phyloP scores from a whole-genome alignment of 2,888 invertebrate species.

The Trissolcus japonicus region DNA sequence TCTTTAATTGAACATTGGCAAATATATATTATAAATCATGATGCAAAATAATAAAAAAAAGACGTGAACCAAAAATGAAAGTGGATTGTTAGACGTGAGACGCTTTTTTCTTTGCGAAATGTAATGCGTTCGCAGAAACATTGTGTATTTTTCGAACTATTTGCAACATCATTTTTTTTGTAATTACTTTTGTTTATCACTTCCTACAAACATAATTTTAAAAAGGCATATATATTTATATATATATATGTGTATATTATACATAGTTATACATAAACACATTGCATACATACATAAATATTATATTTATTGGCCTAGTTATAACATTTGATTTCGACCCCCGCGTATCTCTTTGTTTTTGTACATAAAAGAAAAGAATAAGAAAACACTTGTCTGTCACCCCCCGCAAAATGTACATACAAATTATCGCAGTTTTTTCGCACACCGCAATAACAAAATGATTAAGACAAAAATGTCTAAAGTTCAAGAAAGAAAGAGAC shows the following conservation, averaged over 20 bases:
- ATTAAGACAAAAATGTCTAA: slow-evolving; percentile 7
- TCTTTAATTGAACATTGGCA: slow-evolving; percentile 27
- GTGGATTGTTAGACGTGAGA: slow-evolving; percentile 27
- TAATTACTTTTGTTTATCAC: slow-evolving; percentile 47
- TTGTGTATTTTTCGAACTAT: slow-evolving; percentile 43
- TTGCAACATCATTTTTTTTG: slow-evolving; percentile 38
- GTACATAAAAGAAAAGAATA: slow-evolving; percentile 19
- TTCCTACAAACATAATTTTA: slow-evolving; percentile 47
- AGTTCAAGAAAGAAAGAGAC: slow-evolving; percentile 7
- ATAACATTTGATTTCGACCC: slow-evolving; percentile 35
- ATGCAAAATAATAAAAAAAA: too few species aligned
- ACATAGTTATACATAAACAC: slow-evolving; percentile 13
- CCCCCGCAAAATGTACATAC: slow-evolving; percentile 35
- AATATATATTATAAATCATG: neutral
- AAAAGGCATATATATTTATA: slow-evolving; percentile 22
- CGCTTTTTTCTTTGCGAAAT: slow-evolving; percentile 42
- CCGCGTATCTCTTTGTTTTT: slow-evolving; percentile 39
- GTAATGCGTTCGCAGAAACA: slow-evolving; percentile 27
- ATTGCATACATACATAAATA: slow-evolving; percentile 15
- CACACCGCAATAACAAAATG: slow-evolving; percentile 23
- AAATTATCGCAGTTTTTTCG: slow-evolving; percentile 38
- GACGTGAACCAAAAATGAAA: slow-evolving; percentile 7
- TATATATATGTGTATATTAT: slow-evolving; percentile 12
- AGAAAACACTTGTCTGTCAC: slow-evolving; percentile 38
- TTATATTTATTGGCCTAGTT: slow-evolving; percentile 40